Evolutionary conservation across 2,797 vertebrate genomes (phyloP), one percentile per base, ranked within the genome.

Genomic region (Aulostomus chinensis): DNA sequence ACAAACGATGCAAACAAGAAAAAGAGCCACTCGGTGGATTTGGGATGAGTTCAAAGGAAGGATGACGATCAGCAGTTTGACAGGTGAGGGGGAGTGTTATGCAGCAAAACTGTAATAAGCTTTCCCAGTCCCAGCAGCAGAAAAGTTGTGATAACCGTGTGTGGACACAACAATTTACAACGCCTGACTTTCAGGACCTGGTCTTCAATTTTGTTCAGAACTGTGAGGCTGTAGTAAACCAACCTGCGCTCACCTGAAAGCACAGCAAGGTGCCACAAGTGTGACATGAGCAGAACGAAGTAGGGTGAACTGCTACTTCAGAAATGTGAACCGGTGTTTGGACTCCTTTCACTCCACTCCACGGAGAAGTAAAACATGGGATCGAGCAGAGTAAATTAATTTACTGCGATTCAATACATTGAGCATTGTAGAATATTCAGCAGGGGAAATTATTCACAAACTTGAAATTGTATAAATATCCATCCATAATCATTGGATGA

Each of bases 141-240:
- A 24, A 51, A 48, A 28, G 34, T 13, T 53, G 14, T 40, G 51
- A 77, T 75, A 68, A 67, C 56, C 29, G 15, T 37, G 34, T 40
- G 35, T 42, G 43, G 31, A 51, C 47, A 12, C 35, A 51, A 58
- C 45, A 21, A 67, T 68, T 54, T 63, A 63, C 67, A 54, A 62
- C 13, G 31, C 8, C 25, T 15, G 49, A 55, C 39, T 77, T 52
- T 58, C 62, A 77, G 41, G 38, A 57, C 24, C 3, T 1, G 1
- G 58, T 17, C 43, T 36, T 61, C 31, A 30, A 62, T 58, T 80
- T 48, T 72, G 41, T 73, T 76, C 68, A 73, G 28, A 66, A 50
- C 41, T 70, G 49, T 66, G n/a, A n/a, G n/a, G n/a, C n/a, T n/a
- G n/a, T n/a, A n/a, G n/a, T 58, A 40, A 3, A 51, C 50, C 38